These are phyloP conservation scores for Stegostoma tigrinum DNA, from an alignment of 2,113 vertebrate genomes.

Conservation along the genomic window DNA sequence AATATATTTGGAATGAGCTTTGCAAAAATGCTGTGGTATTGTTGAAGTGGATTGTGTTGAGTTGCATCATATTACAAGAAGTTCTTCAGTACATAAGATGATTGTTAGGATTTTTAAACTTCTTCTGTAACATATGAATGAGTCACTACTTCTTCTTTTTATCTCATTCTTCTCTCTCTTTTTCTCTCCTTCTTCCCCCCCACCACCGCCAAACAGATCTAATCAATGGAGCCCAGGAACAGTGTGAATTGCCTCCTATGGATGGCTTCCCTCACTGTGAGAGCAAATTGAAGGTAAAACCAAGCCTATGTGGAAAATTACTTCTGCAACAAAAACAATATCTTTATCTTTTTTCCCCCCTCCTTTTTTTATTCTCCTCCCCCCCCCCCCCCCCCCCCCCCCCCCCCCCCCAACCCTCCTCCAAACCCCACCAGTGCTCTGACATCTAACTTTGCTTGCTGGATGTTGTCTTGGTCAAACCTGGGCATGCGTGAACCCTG, in stretches of 20 bases:
- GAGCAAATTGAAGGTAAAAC: slow-evolving; percentile 84
- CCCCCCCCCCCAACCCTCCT: background rate
- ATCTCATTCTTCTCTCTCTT: background rate
- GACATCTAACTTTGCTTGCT: background rate
- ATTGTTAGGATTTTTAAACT: background rate
- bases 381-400: background rate
- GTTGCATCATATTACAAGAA: background rate
- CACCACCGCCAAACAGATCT: slow-evolving; percentile 64
- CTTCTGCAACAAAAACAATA: background rate
- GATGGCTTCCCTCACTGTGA: slow-evolving; percentile 98
- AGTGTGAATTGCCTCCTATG: slow-evolving; percentile 89
- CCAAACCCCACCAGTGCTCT: too few species aligned
- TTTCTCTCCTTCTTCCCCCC: background rate
- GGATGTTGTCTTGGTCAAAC: background rate
- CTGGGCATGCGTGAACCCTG: background rate
- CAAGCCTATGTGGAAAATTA: background rate
- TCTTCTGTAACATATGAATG: background rate
- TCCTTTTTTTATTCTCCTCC: background rate
- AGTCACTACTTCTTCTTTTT: background rate
- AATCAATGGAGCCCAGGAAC: slow-evolving; percentile 94
- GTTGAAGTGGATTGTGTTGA: background rate
- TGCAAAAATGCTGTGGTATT: background rate
- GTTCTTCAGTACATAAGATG: background rate
- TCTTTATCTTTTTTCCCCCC: background rate
- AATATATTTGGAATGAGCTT: background rate